Conservation (phyloP, 1,140 invertebrate genomes). For the Thaumetopoea pityocampa region DNA sequence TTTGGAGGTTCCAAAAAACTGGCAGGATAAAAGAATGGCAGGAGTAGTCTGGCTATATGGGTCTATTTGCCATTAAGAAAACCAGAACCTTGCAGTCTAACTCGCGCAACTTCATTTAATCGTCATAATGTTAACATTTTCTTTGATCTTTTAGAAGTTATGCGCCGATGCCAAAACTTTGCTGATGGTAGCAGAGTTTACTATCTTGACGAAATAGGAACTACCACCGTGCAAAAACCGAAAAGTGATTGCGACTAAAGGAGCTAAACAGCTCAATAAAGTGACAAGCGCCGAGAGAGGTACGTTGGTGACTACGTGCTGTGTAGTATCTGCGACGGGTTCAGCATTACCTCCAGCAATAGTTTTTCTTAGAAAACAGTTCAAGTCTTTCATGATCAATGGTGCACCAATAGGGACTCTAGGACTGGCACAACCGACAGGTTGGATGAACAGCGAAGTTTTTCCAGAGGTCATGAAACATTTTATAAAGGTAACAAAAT, state of each 20-base stretch:
- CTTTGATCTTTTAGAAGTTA: neutral
- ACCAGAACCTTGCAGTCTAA: conserved; percentile 45
- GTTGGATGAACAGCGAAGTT: conserved; percentile 2
- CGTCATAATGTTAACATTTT: conserved; percentile 32
- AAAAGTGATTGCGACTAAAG: neutral
- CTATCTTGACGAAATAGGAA: conserved; percentile 2
- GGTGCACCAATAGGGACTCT: neutral
- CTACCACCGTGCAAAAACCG: conserved; percentile 1
- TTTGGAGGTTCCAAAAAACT: neutral
- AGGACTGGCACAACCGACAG: conserved; percentile 1
- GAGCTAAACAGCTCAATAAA: conserved; percentile 3
- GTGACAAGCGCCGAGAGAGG: conserved; percentile 6
- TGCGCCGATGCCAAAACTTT: neutral
- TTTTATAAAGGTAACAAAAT: conserved; percentile 5
- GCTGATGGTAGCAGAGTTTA: neutral
- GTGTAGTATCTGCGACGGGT: conserved; percentile 2
- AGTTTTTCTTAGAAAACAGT: conserved; percentile 3
- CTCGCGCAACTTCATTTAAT: conserved; percentile 55
- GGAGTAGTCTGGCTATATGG: conserved; percentile 53
- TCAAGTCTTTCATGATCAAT: neutral
- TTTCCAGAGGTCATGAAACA: conserved; percentile 6
- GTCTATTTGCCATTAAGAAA: conserved; percentile 50
- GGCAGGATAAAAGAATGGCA: conserved; percentile 26
- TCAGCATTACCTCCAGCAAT: conserved; percentile 1
- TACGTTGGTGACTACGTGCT: conserved; percentile 4